Conservation (phyloP, 2,113 vertebrate genomes). For the Syrmaticus mikado region DNA sequence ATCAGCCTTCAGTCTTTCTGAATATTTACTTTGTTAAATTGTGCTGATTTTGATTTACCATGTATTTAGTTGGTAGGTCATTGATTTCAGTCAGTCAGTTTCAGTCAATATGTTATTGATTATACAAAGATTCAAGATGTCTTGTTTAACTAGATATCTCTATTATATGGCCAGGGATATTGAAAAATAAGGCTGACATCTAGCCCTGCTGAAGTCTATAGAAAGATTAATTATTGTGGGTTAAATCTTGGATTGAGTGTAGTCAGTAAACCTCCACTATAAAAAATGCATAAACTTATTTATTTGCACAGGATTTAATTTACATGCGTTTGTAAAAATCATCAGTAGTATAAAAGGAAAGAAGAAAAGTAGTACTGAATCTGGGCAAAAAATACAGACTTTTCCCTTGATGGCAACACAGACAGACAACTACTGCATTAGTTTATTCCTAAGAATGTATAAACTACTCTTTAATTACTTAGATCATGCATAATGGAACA, state of each 20-base stretch:
- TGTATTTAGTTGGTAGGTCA: background rate
- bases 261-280: background rate
- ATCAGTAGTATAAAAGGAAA: background rate
- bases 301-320: background rate
- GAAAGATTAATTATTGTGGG: background rate
- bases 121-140: background rate
- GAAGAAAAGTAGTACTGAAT: background rate
- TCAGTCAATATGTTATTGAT: background rate
- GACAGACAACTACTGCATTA: background rate
- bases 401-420: background rate
- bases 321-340: background rate
- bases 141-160: background rate
- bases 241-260: background rate
- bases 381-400: background rate
- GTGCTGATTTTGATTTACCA: background rate
- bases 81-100: background rate
- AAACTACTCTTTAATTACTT: background rate
- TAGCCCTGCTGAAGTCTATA: background rate
- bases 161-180: background rate
- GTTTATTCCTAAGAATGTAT: background rate
- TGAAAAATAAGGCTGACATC: background rate
- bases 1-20: background rate
- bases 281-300: background rate
- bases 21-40: background rate
- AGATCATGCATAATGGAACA: background rate